These are phyloP conservation scores for Dioctria linearis DNA, from an alignment of 2,888 invertebrate genomes.

Conservation along the genomic window DNA sequence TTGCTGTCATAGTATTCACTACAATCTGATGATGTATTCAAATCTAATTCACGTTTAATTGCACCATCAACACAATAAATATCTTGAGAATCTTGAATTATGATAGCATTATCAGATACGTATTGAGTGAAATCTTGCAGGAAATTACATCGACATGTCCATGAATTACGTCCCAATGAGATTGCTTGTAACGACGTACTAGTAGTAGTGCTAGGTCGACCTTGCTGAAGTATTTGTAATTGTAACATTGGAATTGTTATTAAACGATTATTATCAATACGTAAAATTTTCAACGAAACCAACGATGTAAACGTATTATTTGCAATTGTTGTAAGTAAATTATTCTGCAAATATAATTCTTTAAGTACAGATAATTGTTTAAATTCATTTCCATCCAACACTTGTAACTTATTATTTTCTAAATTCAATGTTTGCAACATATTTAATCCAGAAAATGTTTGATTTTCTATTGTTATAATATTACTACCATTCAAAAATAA, in stretches of 20 bases:
- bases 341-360: conserved; percentile 89
- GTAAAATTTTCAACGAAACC: conserved; percentile 83
- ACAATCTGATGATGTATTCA: conserved; percentile 83
- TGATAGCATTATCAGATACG: conserved; percentile 85
- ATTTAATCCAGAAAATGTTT: conserved; percentile 89
- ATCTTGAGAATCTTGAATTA: conserved; percentile 83
- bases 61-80: conserved; percentile 86
- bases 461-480: conserved; percentile 87
- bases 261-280: conserved; percentile 88
- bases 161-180: conserved; percentile 86
- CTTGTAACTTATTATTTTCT: conserved; percentile 86
- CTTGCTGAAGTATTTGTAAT: conserved; percentile 72
- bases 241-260: conserved; percentile 86
- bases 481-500: conserved; percentile 89
- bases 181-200: conserved; percentile 79
- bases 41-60: conserved; percentile 84
- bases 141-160: conserved; percentile 93
- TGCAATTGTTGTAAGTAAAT: conserved; percentile 83
- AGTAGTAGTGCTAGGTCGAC: too few species aligned
- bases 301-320: conserved; percentile 86
- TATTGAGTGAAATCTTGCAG: conserved; percentile 87
- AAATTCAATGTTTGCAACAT: conserved; percentile 86
- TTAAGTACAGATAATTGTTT: conserved; percentile 84
- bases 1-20: conserved; percentile 86
- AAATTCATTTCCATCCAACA: conserved; percentile 88